A percentile compares a stretch with the other conserved stretches of the same genome.
Evolutionary conservation across 2,113 vertebrate genomes (phyloP).

Genomic region (Calidris pugnax): DNA sequence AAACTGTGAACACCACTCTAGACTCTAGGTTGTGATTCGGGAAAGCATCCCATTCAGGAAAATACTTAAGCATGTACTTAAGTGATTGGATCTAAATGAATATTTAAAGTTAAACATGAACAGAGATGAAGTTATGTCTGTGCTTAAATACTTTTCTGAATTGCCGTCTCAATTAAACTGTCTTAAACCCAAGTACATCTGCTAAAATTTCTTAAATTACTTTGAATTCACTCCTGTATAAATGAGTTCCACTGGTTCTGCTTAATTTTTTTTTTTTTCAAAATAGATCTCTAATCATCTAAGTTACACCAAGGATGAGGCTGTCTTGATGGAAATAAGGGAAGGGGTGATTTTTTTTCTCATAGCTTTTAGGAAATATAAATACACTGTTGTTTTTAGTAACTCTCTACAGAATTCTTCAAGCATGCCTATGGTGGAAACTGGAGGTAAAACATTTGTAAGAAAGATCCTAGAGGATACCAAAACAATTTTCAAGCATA

Average conservation of each 20-base stretch:
- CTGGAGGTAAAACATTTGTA: background rate
- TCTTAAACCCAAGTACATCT: background rate
- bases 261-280: background rate
- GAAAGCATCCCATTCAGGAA: background rate
- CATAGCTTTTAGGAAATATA: background rate
- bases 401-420: background rate
- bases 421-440: background rate
- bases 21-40: background rate
- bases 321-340: background rate
- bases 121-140: background rate
- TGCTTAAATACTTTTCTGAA: conserved; percentile 35
- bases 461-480: background rate
- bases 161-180: background rate
- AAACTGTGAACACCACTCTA: background rate
- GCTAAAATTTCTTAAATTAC: conserved; percentile 12
- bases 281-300: background rate
- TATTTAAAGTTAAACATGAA: conserved; percentile 1
- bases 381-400: background rate
- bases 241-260: background rate
- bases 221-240: background rate
- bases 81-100: conserved; percentile 17
- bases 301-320: background rate
- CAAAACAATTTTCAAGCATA: background rate
- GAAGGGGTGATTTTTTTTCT: background rate
- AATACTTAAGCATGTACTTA: conserved; percentile 19